Base-by-base conservation (phyloP, 2,113 vertebrate species). In the Limnothrissa miodon region DNA sequence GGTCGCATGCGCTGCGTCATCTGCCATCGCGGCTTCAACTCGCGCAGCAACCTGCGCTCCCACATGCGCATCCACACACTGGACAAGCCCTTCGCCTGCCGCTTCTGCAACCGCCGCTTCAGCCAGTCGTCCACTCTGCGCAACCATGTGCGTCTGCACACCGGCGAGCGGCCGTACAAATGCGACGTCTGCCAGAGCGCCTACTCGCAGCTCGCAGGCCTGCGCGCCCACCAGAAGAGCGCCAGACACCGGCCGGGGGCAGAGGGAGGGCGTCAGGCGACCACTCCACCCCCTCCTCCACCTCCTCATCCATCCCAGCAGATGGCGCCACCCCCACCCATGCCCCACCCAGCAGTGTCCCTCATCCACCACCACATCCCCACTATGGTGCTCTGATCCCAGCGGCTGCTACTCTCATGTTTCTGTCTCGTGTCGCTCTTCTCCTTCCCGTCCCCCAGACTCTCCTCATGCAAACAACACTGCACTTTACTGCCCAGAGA, bases 21-120 rank as follows among this genome's bases (percentile, higher is more conserved):
- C 93, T 99, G 98, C 92, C 97, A 98, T 92, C 96, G 98, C 0
- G 98, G 98, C 89, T 99, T 99, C 94, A 99, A 99, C 95, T 99
- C 98, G 0, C 97, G 98, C 93, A 99, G 98, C 93, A 99, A 99
- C 94, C 93, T 99, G 90, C 98, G 98, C 91, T 99, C 98, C 4
- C 98, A 99, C 96, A 99, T 99, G 98, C 97, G 98, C 90, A 99
- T 99, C 92, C 98, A 99, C 95, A 99, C 98, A 0, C 93, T 99
- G 95, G 98, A 99, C 96, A 99, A 99, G 89, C 98, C 98, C 42
- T 99, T 99, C 81, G 96, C 96, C 56, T 99, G 98, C 90, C 98
- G 97, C 91, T 99, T 99, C 95, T 99, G 98, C 95, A 98, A 96
- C 91, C 97, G 98, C 45, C 97, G 98, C 92, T 99, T 99, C 95